phyloP scores from a whole-genome alignment of 1,140 invertebrate genomes.

The Drosophila burlai region DNA sequence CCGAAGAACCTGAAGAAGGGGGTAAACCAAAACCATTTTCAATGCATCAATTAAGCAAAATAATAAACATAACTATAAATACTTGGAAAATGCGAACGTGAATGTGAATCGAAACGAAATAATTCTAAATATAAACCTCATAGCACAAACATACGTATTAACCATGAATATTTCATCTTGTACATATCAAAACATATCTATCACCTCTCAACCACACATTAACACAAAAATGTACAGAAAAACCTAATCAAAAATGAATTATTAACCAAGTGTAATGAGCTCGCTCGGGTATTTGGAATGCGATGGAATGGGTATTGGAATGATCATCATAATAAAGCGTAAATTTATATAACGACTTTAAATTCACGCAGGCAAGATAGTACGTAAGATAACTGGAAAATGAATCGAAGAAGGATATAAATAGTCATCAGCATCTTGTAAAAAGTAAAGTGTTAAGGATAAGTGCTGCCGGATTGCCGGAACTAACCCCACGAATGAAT shows the following conservation, averaged over 20 bases:
- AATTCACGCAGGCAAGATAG: slow-evolving; percentile 17
- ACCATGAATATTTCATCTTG: slow-evolving; percentile 29
- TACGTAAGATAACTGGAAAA: background rate
- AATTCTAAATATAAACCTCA: slow-evolving; percentile 37
- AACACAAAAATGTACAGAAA: slow-evolving; percentile 33
- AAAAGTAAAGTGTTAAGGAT: slow-evolving; percentile 12
- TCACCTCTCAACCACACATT: slow-evolving; percentile 3
- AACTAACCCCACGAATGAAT: slow-evolving; percentile 27
- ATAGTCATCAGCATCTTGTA: slow-evolving; percentile 9
- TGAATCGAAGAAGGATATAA: background rate
- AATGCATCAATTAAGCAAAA: slow-evolving; percentile 41
- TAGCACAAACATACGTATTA: slow-evolving; percentile 7
- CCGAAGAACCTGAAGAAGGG: slow-evolving; percentile 75
- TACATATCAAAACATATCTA: slow-evolving; percentile 26
- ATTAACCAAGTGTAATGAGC: slow-evolving; percentile 36
- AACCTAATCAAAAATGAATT: slow-evolving; percentile 8
- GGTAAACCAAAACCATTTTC: slow-evolving; percentile 67
- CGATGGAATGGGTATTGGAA: slow-evolving; percentile 16
- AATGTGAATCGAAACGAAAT: slow-evolving; percentile 37
- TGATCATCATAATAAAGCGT: slow-evolving; percentile 13
- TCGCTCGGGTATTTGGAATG: slow-evolving; percentile 21
- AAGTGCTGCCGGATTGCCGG: slow-evolving; percentile 21
- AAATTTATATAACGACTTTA: slow-evolving; percentile 16
- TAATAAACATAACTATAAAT: slow-evolving; percentile 28
- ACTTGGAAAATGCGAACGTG: slow-evolving; percentile 24